These are phyloP conservation scores for Trachymyrmex cornetzi DNA, from an alignment of 1,140 invertebrate species.

Conservation along the genomic window DNA sequence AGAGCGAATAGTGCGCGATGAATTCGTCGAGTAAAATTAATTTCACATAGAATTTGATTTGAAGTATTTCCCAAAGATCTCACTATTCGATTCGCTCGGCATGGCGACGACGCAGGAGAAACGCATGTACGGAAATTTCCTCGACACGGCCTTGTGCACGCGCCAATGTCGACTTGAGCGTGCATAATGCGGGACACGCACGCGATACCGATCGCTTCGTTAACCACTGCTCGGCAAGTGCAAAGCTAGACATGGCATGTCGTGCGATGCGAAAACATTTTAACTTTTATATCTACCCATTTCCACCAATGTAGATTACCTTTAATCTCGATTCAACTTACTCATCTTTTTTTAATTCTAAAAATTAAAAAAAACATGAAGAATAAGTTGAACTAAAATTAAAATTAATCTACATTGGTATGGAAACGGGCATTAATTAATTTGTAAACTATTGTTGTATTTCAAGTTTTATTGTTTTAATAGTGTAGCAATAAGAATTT, in stretches of 20 bases:
- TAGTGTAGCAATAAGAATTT: background rate
- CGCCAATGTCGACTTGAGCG: conserved; percentile 59
- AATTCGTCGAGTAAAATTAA: conserved; percentile 55
- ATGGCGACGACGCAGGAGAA: conserved; percentile 36
- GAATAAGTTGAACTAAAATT: too few relatives aligned
- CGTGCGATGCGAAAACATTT: background rate
- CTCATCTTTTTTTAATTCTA: too few relatives aligned
- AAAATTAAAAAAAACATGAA: too few relatives aligned
- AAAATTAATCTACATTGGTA: too few relatives aligned
- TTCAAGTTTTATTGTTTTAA: background rate
- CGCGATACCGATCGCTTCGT: conserved; percentile 59
- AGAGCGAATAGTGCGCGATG: background rate
- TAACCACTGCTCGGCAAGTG: background rate
- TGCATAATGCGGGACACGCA: conserved; percentile 51
- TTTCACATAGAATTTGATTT: conserved; percentile 21
- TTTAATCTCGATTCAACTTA: too few relatives aligned
- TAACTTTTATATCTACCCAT: background rate
- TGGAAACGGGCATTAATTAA: background rate
- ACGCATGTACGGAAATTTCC: conserved; percentile 61
- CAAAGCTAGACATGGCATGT: background rate
- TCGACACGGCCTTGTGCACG: conserved; percentile 45
- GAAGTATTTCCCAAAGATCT: background rate
- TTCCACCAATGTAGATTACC: too few relatives aligned
- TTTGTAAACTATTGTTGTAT: background rate
- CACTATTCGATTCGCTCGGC: conserved; percentile 14